Base-by-base conservation (phyloP, 2,888 invertebrate species). In the Scaptomyza cyrtandrae region DNA sequence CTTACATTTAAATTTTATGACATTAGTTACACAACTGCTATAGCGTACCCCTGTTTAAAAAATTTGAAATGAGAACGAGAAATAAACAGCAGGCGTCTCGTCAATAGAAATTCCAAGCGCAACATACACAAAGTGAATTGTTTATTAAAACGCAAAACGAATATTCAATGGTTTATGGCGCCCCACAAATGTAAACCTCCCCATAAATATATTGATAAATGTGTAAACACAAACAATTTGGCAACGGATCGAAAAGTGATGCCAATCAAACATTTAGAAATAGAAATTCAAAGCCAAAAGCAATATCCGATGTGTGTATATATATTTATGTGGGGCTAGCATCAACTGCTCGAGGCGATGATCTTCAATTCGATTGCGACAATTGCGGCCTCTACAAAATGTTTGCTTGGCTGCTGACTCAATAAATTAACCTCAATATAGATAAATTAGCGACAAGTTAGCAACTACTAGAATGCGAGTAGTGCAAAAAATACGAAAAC, bases 391-490 rank as follows among this genome's bases (percentile, higher is more conserved):
- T 76, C 66, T 37, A 55, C 19, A 68, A 68, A 45, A 61, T 72
- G 71, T 53, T 69, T 43, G 57, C 19, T 19, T 19, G 13, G 16
- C 58, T 69, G 41, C 33, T 71, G 65, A 72, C 67, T 77, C 75
- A 80, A 74, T 81, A 83, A 81, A 82, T 79, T 79, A 82, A 73
- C 71, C 79, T 76, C 89, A 87, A 89, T 87, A 69, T 75, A 86
- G 75, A 63, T 69, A 73, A 80, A 80, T 87, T 80, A 76, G 82
- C 71, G 68, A 71, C 77, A 70, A 77, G 71, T 75, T 71, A 86
- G 71, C 81, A 31, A 49, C 54, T 59, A 60, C 57, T 59, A 65
- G 56, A 67, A 64, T 61, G 53, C 50, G 66, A 56, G 65, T 52
- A 39, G 16, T 59, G 33, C 13, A 41, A 50, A 70, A 52, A 37